Conservation (phyloP, 2,113 vertebrate genomes). For the Plotosus lineatus region DNA sequence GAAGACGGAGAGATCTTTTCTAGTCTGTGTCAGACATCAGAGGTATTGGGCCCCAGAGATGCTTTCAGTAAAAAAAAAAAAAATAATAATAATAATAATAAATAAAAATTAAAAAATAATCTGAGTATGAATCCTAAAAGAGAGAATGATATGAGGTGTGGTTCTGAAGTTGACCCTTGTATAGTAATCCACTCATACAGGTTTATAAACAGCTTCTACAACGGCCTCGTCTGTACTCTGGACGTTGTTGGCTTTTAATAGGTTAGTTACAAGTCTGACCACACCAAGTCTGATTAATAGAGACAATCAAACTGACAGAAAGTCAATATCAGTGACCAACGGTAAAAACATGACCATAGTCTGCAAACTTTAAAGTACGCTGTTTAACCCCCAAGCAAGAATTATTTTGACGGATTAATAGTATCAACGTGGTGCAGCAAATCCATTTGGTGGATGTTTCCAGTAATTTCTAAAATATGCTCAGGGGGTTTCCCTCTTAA, state of each 20-base stretch:
- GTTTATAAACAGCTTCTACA: slow-evolving; percentile 33
- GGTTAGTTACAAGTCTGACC: background rate
- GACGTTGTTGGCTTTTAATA: slow-evolving; percentile 10
- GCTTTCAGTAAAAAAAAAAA: background rate
- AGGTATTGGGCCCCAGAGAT: background rate
- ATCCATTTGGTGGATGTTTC: slow-evolving; percentile 20
- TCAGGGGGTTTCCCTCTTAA: slow-evolving; percentile 8
- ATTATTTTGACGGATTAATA: slow-evolving; percentile 33
- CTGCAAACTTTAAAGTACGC: slow-evolving; percentile 21
- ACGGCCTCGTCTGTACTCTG: slow-evolving; percentile 24
- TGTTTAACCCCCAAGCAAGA: background rate
- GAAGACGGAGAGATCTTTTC: background rate
- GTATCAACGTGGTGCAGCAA: slow-evolving; percentile 1
- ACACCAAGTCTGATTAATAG: slow-evolving; percentile 8
- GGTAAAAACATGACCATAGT: slow-evolving; percentile 14
- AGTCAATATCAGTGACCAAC: slow-evolving; percentile 4
- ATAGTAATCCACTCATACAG: slow-evolving; percentile 14
- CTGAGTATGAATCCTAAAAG: slow-evolving; percentile 6
- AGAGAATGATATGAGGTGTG: no score
- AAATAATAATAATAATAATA: no score
- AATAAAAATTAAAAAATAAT: no score
- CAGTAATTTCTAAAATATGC: slow-evolving; percentile 24
- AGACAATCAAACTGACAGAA: slow-evolving; percentile 30
- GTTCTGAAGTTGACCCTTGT: background rate
- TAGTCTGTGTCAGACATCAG: slow-evolving; percentile 8